Base-by-base conservation (phyloP, 2,888 invertebrate genomes). In the Orchesella flavescens region DNA sequence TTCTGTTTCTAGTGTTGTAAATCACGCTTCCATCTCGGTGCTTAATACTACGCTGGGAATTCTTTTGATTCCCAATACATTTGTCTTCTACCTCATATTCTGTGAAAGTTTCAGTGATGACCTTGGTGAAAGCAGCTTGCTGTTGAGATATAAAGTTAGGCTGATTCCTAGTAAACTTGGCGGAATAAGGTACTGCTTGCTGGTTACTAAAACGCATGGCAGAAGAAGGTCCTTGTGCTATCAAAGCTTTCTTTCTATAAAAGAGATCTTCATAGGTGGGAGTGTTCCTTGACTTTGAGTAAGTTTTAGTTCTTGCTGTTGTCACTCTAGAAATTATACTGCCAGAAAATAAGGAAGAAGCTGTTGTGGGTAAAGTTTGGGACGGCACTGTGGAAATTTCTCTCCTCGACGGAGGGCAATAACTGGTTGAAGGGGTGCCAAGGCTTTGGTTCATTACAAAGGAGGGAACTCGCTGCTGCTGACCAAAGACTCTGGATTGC, bases 31-130 rank as follows among this genome's bases (percentile, higher is more conserved):
- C 65, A 7, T 65, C 15, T 12, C 4, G 15, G 34, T 13, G 13
- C 46, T 46, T 46, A 3, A 17, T 3, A 3, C 17, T 17, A 9
- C 17, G 7, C 19, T 43, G 13, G 17, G 19, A 1, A 24, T 63
- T 17, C n/a, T 66, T 69, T n/a, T n/a, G n/a, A n/a, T n/a, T n/a
- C n/a, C n/a, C n/a, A n/a, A n/a, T n/a, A 15, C 2, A n/a, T n/a
- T 44, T 19, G n/a, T 68, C 76, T 13, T 68, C 68, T 10, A 57
- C 68, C 19, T 76, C 63, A 43, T 75, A 65, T 19, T 76, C 76
- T n/a, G 66, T 68, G 43, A 68, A 23, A 0, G 76, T 76, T 21
- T 66, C 68, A 0, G 76, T 76, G 13, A 76, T 23, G 21, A 76
- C 57, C 21, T 55, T 65, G 7, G 75, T 66, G 17, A 74, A 17